phyloP scores from a whole-genome alignment of 2,113 vertebrate genomes.

The Vimba vimba region DNA sequence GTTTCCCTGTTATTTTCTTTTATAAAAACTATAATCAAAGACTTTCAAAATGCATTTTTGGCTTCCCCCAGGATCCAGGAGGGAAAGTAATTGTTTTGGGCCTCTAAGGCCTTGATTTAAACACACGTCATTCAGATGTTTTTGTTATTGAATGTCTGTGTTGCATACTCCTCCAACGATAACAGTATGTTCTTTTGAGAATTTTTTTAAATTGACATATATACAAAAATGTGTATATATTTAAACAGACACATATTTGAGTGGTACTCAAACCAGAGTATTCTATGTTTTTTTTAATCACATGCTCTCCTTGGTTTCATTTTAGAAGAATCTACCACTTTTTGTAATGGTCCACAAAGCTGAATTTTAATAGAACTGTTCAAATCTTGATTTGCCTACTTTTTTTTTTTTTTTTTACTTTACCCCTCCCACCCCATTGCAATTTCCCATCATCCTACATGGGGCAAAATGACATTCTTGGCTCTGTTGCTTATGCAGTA shows the following conservation, averaged over 20 bases:
- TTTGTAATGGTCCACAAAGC: background rate
- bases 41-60: background rate
- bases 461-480: background rate
- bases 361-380: background rate
- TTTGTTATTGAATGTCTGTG: background rate
- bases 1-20: background rate
- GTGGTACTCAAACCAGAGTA: background rate
- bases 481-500: slow-evolving; percentile 45
- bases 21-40: background rate
- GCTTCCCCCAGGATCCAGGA: background rate
- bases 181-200: background rate
- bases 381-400: background rate
- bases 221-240: no score
- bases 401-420: background rate
- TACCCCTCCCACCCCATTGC: background rate
- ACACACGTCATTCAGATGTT: background rate
- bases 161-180: background rate
- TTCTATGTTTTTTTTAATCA: background rate
- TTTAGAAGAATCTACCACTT: background rate
- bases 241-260: background rate
- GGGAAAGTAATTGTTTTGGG: background rate
- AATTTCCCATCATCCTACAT: background rate
- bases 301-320: background rate
- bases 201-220: background rate
- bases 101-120: background rate